A percentile compares a stretch with the other conserved stretches of the same genome.
These are phyloP conservation scores for Drosophila pandora DNA, from an alignment of 1,140 invertebrate species.

Conservation along the genomic window DNA sequence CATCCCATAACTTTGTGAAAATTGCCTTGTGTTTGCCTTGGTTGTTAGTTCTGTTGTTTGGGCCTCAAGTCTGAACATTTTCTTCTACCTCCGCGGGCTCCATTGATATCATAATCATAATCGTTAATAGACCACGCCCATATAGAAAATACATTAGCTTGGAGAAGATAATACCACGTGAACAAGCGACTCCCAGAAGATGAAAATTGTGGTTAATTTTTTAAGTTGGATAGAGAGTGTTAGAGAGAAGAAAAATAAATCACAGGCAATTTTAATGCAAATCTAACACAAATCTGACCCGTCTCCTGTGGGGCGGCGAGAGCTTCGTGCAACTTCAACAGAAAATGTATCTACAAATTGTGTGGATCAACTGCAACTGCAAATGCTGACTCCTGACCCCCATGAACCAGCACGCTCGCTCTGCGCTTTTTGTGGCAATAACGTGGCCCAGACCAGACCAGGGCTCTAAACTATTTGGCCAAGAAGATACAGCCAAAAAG, in stretches of 20 bases:
- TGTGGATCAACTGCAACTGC: slow-evolving; percentile 48
- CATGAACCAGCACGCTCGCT: slow-evolving; percentile 76
- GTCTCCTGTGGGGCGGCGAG: slow-evolving; percentile 10
- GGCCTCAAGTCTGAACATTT: neutral
- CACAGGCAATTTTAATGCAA: slow-evolving; percentile 63
- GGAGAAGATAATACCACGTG: slow-evolving; percentile 22
- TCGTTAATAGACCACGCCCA: slow-evolving; percentile 76
- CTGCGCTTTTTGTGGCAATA: slow-evolving; percentile 64
- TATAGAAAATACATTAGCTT: slow-evolving; percentile 45
- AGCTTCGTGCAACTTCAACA: slow-evolving; percentile 57
- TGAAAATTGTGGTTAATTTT: slow-evolving; percentile 35
- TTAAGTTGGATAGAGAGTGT: slow-evolving; percentile 1
- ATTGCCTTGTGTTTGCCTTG: slow-evolving; percentile 49
- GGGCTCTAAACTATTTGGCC: slow-evolving; percentile 62
- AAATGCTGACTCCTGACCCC: slow-evolving; percentile 52
- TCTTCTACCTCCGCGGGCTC: slow-evolving; percentile 19
- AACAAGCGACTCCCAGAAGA: slow-evolving; percentile 12
- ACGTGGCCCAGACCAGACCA: slow-evolving; percentile 43
- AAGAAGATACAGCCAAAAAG: slow-evolving; percentile 32
- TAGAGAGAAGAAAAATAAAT: slow-evolving; percentile 25
- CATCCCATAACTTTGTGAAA: neutral
- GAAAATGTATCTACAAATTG: slow-evolving; percentile 77
- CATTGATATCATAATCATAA: slow-evolving; percentile 77
- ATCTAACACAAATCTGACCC: slow-evolving; percentile 45
- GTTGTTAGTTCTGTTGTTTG: slow-evolving; percentile 44